Percentiles rank a stretch among this genome's conserved stretches.
Conservation (phyloP, 2,888 invertebrate genomes). For the Halictus ligatus region DNA sequence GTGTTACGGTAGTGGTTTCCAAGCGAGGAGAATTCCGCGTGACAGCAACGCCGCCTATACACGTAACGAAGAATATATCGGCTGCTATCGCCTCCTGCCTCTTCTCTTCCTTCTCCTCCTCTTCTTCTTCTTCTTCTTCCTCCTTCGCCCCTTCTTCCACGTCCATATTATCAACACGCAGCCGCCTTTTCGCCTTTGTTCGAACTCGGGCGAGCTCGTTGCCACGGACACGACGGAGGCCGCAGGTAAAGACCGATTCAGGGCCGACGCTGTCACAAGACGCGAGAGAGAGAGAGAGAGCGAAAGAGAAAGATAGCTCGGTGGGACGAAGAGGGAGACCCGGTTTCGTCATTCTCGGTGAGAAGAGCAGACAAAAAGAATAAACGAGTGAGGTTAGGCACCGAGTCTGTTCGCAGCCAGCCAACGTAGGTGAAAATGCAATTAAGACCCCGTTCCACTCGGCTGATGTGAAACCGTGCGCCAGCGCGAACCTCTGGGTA, state of each 20-base stretch:
- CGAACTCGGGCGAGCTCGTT: slow-evolving; percentile 65
- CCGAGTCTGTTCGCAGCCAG: slow-evolving; percentile 39
- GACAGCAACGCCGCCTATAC: slow-evolving; percentile 67
- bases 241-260: slow-evolving; percentile 68
- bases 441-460: slow-evolving; percentile 67
- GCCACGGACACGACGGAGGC: slow-evolving; percentile 62
- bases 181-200: slow-evolving; percentile 68
- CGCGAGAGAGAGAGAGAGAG: slow-evolving; percentile 28
- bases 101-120: slow-evolving; percentile 24
- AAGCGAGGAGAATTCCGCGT: slow-evolving; percentile 64
- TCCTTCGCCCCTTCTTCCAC: slow-evolving; percentile 39
- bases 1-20: slow-evolving; percentile 74
- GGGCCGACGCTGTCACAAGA: slow-evolving; percentile 57
- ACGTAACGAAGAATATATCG: slow-evolving; percentile 64
- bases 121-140: slow-evolving; percentile 30
- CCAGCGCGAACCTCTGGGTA: slow-evolving; percentile 38
- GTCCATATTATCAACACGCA: slow-evolving; percentile 55
- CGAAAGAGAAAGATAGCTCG: slow-evolving; percentile 34
- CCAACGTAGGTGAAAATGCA: slow-evolving; percentile 69
- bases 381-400: slow-evolving; percentile 56
- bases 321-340: background rate
- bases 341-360: slow-evolving; percentile 56
- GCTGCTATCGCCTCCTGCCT: slow-evolving; percentile 61
- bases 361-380: slow-evolving; percentile 38
- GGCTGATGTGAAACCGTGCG: slow-evolving; percentile 67